Percentiles rank a stretch among this genome's conserved stretches.
phyloP scores from a whole-genome alignment of 2,113 vertebrate genomes.

The Fukomys damarensis region DNA sequence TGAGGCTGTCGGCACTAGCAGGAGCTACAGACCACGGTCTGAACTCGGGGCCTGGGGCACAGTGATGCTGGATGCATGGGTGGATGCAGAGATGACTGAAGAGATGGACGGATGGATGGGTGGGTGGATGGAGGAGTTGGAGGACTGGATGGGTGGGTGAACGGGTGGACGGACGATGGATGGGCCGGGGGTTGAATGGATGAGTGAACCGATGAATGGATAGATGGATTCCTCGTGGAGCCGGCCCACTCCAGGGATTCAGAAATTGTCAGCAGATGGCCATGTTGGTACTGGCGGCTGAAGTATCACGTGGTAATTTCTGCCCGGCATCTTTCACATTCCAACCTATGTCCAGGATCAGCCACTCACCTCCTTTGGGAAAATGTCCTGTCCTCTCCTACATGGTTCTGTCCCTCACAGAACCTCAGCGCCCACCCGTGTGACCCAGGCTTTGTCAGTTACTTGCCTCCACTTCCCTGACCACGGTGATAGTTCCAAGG shows the following conservation, averaged over 20 bases:
- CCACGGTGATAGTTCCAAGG: neutral
- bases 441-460: neutral
- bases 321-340: neutral
- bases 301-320: neutral
- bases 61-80: neutral
- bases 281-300: neutral
- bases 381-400: neutral
- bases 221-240: neutral
- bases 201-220: no score
- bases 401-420: neutral
- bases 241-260: neutral
- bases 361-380: neutral
- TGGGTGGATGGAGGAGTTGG: neutral
- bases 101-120: no score
- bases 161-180: neutral
- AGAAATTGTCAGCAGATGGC: no score
- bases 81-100: neutral
- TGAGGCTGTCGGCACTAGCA: neutral
- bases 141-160: no score
- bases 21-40: neutral
- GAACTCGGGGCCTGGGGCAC: neutral
- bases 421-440: fast-evolving
- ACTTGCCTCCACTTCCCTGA: neutral
- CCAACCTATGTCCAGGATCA: neutral
- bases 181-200: no score